Conservation (phyloP, 2,113 vertebrate genomes). For the Chionomys nivalis region DNA sequence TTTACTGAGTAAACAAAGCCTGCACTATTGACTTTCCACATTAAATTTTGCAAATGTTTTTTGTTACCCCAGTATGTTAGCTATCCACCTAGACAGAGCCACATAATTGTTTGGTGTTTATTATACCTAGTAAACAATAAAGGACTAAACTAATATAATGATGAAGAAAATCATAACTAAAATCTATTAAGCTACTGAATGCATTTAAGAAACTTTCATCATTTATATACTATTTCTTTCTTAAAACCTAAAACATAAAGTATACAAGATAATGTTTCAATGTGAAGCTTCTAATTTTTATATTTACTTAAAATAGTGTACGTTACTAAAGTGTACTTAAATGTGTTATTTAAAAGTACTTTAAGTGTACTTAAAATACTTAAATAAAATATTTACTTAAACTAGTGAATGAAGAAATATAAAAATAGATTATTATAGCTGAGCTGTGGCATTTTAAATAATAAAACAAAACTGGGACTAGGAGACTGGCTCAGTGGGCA, state of each 20-base stretch:
- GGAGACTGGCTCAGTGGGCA: neutral
- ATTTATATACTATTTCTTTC: neutral
- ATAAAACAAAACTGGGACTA: neutral
- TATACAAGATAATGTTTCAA: neutral
- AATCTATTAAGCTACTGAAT: neutral
- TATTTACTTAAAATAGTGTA: neutral
- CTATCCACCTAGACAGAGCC: neutral
- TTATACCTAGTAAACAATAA: neutral
- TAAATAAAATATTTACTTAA: neutral
- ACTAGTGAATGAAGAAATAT: neutral
- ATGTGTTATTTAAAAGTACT: neutral
- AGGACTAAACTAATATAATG: neutral
- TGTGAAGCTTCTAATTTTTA: slow-evolving; percentile 26
- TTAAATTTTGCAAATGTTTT: neutral
- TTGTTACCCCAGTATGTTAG: neutral
- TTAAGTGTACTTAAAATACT: neutral
- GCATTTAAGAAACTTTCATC: neutral
- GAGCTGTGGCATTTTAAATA: neutral
- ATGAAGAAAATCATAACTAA: neutral
- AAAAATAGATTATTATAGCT: neutral
- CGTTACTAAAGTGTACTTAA: neutral
- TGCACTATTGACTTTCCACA: neutral
- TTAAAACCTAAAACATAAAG: neutral
- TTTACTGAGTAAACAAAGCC: neutral
- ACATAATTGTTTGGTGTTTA: neutral